Conservation (phyloP, 2,113 vertebrate genomes). For the Equus quagga region DNA sequence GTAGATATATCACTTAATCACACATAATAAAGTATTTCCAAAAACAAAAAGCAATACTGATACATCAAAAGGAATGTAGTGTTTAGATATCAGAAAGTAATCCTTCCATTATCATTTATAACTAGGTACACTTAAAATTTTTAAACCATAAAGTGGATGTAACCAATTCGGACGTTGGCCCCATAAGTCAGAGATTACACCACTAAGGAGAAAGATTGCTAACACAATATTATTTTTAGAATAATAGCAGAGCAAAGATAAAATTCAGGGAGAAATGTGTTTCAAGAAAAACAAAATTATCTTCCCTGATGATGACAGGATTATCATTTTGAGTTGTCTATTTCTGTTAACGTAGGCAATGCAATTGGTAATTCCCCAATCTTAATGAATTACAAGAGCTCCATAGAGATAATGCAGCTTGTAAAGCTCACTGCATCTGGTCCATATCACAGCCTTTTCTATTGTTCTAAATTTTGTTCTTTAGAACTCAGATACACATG, state of each 20-base stretch:
- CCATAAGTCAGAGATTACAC: background rate
- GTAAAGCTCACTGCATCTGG: background rate
- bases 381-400: background rate
- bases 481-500: background rate
- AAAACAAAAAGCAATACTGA: slow-evolving; percentile 1
- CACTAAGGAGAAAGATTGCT: background rate
- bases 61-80: background rate
- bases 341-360: background rate
- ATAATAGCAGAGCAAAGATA: background rate
- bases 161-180: background rate
- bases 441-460: background rate
- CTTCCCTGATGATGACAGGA: background rate
- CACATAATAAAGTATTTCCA: background rate
- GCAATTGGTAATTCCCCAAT: background rate
- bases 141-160: background rate
- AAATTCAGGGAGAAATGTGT: background rate
- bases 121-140: background rate
- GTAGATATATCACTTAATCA: background rate
- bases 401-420: background rate
- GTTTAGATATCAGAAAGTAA: background rate
- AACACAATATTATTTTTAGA: background rate
- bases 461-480: background rate
- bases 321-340: background rate
- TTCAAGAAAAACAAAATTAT: slow-evolving; percentile 6
- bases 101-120: background rate